Conservation (phyloP, 2,797 vertebrate genomes). For the Mus minutoides region DNA sequence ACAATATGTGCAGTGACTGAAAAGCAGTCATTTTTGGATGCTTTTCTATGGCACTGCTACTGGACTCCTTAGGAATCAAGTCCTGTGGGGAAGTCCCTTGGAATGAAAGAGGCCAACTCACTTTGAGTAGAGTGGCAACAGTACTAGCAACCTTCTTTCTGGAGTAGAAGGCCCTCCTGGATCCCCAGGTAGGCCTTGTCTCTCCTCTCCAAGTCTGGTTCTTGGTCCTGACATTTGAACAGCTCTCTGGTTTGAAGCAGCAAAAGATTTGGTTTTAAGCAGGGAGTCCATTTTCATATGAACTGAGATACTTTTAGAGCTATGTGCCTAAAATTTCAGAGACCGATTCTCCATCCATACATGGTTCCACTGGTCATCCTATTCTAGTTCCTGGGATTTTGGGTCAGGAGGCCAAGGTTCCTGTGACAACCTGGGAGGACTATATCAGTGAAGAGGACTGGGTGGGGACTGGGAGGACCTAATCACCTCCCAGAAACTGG, state of each 20-base stretch:
- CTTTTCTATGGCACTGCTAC: background rate
- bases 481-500: conserved; percentile 78
- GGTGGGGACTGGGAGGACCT: conserved; percentile 58
- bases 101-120: background rate
- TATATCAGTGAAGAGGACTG: background rate
- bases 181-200: conserved; percentile 22
- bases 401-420: background rate
- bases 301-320: background rate
- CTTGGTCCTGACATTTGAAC: background rate
- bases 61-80: background rate
- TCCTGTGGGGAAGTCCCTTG: background rate
- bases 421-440: background rate
- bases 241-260: conserved; percentile 27
- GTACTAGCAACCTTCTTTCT: accelerated
- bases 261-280: background rate
- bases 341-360: background rate
- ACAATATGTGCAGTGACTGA: background rate
- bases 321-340: background rate
- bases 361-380: background rate
- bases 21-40: background rate
- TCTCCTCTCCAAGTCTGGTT: conserved; percentile 23
- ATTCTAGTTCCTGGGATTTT: background rate
- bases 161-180: background rate
- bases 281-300: background rate
- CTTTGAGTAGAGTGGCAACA: background rate